These are phyloP conservation scores for Anthopleura xanthogrammica DNA, from an alignment of 92 coral and sea anemone species.

Conservation along the genomic window DNA sequence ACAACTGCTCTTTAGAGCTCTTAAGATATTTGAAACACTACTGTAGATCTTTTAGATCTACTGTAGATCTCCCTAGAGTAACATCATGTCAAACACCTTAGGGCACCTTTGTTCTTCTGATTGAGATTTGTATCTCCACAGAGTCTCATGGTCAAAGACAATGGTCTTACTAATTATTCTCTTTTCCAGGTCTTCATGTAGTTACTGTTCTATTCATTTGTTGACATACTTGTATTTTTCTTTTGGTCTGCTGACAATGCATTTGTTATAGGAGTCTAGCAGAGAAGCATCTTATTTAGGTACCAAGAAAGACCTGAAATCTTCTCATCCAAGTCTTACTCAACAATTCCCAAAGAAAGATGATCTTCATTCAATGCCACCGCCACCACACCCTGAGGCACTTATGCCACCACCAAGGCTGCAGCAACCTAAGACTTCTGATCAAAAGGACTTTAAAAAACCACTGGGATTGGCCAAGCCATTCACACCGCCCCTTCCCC, in stretches of 20 bases:
- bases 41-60: too few species aligned
- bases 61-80: too few species aligned
- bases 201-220: constrained; percentile 10
- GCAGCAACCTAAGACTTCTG: constrained; percentile 10
- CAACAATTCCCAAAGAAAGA: constrained; percentile 5
- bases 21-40: background rate
- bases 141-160: background rate
- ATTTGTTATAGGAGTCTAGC: constrained; percentile 83
- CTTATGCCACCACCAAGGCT: constrained; percentile 14
- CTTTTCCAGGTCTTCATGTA: constrained; percentile 18
- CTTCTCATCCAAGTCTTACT: background rate
- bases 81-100: too few species aligned
- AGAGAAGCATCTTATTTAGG: constrained; percentile 58
- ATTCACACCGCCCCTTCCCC: constrained; percentile 20
- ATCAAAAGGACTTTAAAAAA: constrained; percentile 17
- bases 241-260: constrained; percentile 80
- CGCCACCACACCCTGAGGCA: background rate
- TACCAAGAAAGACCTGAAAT: constrained; percentile 14
- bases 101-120: background rate
- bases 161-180: constrained; percentile 1
- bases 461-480: constrained; percentile 22
- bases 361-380: constrained; percentile 36
- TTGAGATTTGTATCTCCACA: constrained; percentile 1
- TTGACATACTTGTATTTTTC: constrained; percentile 56
- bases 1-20: background rate